These are phyloP conservation scores for Slavum lentiscoides DNA, from an alignment of 2,888 invertebrate species.

Conservation along the genomic window DNA sequence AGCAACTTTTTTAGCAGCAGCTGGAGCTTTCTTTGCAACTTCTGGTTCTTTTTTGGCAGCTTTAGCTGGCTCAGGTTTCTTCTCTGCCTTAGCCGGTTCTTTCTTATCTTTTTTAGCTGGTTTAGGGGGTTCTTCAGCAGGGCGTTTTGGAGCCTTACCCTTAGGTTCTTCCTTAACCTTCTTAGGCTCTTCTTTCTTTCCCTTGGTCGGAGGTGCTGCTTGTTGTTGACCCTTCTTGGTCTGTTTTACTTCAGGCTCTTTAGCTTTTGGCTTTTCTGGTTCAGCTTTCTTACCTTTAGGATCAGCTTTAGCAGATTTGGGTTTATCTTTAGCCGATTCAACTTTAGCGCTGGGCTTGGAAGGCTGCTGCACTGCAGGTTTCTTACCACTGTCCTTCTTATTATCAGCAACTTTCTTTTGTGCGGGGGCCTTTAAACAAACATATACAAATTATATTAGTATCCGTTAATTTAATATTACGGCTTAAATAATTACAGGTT, in stretches of 20 bases:
- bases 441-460: not conserved
- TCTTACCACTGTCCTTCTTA: constrained; percentile 43
- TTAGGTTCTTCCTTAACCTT: constrained; percentile 13
- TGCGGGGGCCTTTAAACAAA: constrained; percentile 19
- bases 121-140: constrained; percentile 45
- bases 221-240: constrained; percentile 38
- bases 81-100: constrained; percentile 57
- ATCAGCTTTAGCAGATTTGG: constrained; percentile 34
- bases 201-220: constrained; percentile 40
- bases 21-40: constrained; percentile 63
- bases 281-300: constrained; percentile 49
- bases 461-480: not conserved
- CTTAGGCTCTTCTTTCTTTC: constrained; percentile 52
- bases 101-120: constrained; percentile 50
- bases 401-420: constrained; percentile 42
- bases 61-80: constrained; percentile 57
- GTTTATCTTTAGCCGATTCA: constrained; percentile 39
- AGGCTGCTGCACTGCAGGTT: constrained; percentile 40
- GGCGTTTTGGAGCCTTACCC: constrained; percentile 45
- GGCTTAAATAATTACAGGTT: constrained; percentile 32
- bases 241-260: constrained; percentile 43
- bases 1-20: constrained; percentile 56
- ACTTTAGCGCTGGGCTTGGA: constrained; percentile 28
- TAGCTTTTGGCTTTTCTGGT: constrained; percentile 40
- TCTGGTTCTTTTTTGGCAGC: constrained; percentile 59